A percentile compares a stretch with the other conserved stretches of the same genome.
phyloP scores from a whole-genome alignment of 2,113 vertebrate genomes.

The Elachura formosa region DNA sequence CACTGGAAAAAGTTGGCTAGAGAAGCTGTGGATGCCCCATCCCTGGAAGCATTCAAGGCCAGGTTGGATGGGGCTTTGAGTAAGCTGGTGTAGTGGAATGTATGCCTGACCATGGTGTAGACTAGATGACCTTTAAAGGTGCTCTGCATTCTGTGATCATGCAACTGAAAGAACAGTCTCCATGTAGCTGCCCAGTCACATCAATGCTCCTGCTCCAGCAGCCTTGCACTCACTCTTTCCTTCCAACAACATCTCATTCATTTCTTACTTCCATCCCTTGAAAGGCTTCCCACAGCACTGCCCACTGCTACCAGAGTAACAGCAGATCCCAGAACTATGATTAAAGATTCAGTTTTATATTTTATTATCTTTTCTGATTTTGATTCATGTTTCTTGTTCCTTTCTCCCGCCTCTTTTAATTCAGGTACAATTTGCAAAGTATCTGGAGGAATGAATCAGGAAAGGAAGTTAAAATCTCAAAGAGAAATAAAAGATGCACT shows the following conservation, averaged over 20 bases:
- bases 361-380: background rate
- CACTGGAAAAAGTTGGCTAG: background rate
- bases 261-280: background rate
- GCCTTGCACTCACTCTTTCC: background rate
- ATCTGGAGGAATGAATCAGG: background rate
- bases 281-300: background rate
- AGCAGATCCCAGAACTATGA: background rate
- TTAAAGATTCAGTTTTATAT: background rate
- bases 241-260: background rate
- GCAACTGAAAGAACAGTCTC: background rate
- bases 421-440: background rate
- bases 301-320: background rate
- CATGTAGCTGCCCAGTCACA: fast-evolving
- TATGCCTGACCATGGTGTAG: background rate
- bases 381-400: background rate
- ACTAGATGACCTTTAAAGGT: background rate
- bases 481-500: background rate
- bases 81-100: background rate
- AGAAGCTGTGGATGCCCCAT: background rate
- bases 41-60: background rate
- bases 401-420: background rate
- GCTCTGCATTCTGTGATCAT: background rate
- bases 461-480: background rate
- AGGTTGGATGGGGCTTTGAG: background rate
- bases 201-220: background rate